Percentiles rank a stretch among this genome's conserved stretches.
Conservation (phyloP, 2,888 invertebrate species). For the Drosophila nigricruria region DNA sequence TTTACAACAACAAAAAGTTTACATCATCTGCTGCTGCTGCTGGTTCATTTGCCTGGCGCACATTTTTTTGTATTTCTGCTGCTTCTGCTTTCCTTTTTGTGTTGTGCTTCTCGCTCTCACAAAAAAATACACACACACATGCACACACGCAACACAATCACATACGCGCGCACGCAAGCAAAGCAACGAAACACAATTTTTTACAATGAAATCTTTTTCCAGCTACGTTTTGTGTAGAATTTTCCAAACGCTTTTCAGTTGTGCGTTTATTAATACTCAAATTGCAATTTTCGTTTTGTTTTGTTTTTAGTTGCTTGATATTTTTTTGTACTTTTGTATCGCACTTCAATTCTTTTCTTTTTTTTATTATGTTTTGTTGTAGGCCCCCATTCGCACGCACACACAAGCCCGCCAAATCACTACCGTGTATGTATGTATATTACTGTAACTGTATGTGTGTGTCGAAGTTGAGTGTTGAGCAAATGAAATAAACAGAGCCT, state of each 20-base stretch:
- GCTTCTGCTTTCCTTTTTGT: constrained; percentile 66
- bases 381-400: constrained; percentile 67
- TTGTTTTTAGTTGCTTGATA: constrained; percentile 33
- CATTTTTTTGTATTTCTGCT: constrained; percentile 67
- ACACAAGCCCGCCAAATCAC: constrained; percentile 76
- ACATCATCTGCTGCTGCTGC: constrained; percentile 71
- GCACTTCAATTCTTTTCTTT: constrained; percentile 44
- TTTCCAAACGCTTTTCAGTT: constrained; percentile 36
- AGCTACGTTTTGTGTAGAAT: constrained; percentile 52
- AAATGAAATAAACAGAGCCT: constrained; percentile 64
- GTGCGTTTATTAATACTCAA: constrained; percentile 26
- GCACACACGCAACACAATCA: constrained; percentile 42
- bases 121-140: constrained; percentile 35
- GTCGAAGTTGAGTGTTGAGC: constrained; percentile 60
- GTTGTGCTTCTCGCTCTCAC: constrained; percentile 57
- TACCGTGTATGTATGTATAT: constrained; percentile 75
- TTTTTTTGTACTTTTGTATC: constrained; percentile 49
- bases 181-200: constrained; percentile 59
- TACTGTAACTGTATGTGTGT: constrained; percentile 47
- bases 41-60: constrained; percentile 60
- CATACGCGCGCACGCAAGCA: constrained; percentile 40
- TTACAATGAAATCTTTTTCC: constrained; percentile 60
- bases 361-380: constrained; percentile 63
- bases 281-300: constrained; percentile 47
- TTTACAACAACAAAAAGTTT: constrained; percentile 65